Evolutionary conservation across 2,113 vertebrate genomes (phyloP).

Genomic region (Crotalus tigris): DNA sequence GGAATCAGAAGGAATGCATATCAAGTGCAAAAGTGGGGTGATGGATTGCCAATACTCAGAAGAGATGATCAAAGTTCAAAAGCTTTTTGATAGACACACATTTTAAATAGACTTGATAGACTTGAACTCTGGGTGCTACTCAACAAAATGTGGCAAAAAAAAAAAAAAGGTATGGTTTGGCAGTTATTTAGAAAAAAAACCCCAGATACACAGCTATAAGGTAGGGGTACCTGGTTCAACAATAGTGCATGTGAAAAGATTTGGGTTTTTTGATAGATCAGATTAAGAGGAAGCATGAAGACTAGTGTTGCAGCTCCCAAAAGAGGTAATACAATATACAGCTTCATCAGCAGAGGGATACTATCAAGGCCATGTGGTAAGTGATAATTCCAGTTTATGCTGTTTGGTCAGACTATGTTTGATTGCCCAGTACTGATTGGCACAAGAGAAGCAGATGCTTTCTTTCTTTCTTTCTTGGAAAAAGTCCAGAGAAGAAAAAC

Average conservation of each 20-base stretch:
- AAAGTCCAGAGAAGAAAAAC: not conserved
- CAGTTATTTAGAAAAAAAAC: not conserved
- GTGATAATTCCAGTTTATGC: not conserved
- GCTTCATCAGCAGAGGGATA: not conserved
- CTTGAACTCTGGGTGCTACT: not conserved
- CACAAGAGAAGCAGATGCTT: not conserved
- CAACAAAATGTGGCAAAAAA: not conserved
- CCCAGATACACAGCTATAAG: not conserved
- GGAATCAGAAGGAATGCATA: not conserved
- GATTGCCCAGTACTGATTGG: not conserved
- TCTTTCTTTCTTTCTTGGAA: not conserved
- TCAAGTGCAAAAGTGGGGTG: not conserved
- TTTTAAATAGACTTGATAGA: not conserved
- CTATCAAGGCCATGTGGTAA: not conserved
- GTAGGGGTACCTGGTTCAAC: not conserved
- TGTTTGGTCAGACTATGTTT: not conserved
- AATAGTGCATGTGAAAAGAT: not conserved
- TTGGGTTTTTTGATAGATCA: not conserved
- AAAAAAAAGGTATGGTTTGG: not conserved
- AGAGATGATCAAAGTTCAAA: not conserved
- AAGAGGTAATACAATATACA: not conserved
- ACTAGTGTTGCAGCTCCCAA: not conserved
- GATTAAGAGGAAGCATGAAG: not conserved
- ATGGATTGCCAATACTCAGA: not conserved
- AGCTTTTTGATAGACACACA: not conserved